Evolutionary conservation across 2,113 vertebrate species (phyloP), one percentile per base, ranked within the genome.

Genomic region (Sander lucioperca): DNA sequence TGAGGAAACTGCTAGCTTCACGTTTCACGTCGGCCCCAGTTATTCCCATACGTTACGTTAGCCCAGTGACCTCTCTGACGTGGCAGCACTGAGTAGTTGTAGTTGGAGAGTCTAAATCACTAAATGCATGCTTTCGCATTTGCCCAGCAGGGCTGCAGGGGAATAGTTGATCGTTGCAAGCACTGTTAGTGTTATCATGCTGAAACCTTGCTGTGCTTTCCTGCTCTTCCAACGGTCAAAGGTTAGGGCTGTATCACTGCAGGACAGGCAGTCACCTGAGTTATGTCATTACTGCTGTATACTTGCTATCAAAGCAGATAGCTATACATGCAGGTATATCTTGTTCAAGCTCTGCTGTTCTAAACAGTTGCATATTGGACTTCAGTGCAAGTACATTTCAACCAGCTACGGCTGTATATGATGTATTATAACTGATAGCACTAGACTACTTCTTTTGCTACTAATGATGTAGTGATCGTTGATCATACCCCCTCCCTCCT

Each of bases 51-150:
- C 10, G 18, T n/a, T 53, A 47, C 1, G 14, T 30, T 23, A 51
- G 63, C 16, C 54, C 43, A 77, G 51, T 84, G 90, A 65, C 80
- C 87, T 69, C 57, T 94, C 90, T 97, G 96, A 97, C 96, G 96
- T 97, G 97, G 97, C 96, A 96, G 86, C 88, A 56, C 4, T 1
- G 27, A 21, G 19, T 7, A 2, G 18, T 36, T 80, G 58, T 73
- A 79, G 47, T 15, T 48, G 27, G 19, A 64, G 51, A 73, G 72
- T 56, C 39, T 63, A 14, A 81, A 19, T 68, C 23, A 30, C 9
- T 45, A 23, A 2, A 1, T 62, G 1, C 7, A 19, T 19, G 30
- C 23, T 15, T 21, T 27, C 21, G 14, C 30, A 27, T 54, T 39
- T 7, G 5, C 15, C 3, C n/a, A 36, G 19, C 36, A 23, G 3